Evolutionary conservation across 2,113 vertebrate species (phyloP), one percentile per base, ranked within the genome.

Genomic region (Ascaphus truei): DNA sequence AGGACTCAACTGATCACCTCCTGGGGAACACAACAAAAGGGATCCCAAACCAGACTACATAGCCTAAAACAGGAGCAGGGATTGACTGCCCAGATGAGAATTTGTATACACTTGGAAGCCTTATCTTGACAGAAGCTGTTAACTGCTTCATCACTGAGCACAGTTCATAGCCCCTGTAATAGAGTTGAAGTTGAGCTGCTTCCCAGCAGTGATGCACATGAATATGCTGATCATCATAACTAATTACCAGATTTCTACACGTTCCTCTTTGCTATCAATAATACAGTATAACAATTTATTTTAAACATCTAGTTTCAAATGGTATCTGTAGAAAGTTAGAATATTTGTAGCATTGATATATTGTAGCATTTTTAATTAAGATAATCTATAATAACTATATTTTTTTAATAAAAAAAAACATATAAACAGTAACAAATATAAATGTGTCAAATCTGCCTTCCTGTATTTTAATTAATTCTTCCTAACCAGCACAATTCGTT

Each of bases 1-100:
- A 75, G 81, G 73, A 72, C 80, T 81, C 84, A 72, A 69, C 61
- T 11, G 74, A 78, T 84, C 84, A 84, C 85, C 81, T 83, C 76
- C 66, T 75, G 79, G 80, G 75, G 73, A 78, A 73, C 72, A 80
- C 75, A 78, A 81, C 79, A 71, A 79, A 84, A 77, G 73, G 75
- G 72, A 53, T 71, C 67, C 67, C 26, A 27, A 62, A 72, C 80
- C 8, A 29, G 79, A 77, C 7, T 71, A 77, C 77, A 79, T 78
- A 73, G 72, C 77, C 68, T 72, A 61, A 77, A 73, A 77, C 73
- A 65, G 74, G 73, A 78, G 68, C 60, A 67, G 53, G 72, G 75
- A 78, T 72, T 65, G 43, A 68, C 74, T 73, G 72, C 77, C 77
- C 68, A 74, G 79, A 77, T 67, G 20, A 59, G 72, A 73, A 62